Evolutionary conservation across 2,113 vertebrate species (phyloP).

Genomic region (Atlantisia rogersi): DNA sequence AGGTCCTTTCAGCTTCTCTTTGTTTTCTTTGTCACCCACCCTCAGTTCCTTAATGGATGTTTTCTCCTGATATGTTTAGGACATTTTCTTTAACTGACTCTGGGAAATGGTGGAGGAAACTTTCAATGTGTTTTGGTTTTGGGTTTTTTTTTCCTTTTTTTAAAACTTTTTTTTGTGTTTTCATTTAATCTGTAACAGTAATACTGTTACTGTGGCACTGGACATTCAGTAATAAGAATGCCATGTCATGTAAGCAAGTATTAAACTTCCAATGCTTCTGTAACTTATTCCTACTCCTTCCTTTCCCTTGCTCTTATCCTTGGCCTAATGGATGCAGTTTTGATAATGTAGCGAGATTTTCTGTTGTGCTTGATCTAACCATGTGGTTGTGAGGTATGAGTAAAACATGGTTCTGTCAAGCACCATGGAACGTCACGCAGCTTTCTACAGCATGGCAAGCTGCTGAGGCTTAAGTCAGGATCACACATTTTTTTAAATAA

Average conservation of each 20-base stretch:
- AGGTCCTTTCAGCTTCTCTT: constrained; percentile 68
- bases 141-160: constrained; percentile 30
- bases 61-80: constrained; percentile 60
- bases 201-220: constrained; percentile 71
- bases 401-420: constrained; percentile 99
- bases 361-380: constrained; percentile 99
- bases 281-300: constrained; percentile 66
- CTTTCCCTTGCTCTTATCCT: constrained; percentile 80
- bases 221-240: constrained; percentile 75
- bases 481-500: constrained; percentile 69
- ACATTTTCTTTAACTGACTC: constrained; percentile 61
- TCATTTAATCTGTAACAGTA: constrained; percentile 66
- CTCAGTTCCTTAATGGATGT: constrained; percentile 69
- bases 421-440: constrained; percentile 99
- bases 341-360: constrained; percentile 94
- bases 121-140: constrained; percentile 39
- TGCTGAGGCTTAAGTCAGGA: constrained; percentile 84
- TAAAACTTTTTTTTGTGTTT: neutral
- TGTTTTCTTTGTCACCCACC: constrained; percentile 72
- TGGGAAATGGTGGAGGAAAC: constrained; percentile 64
- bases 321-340: constrained; percentile 93
- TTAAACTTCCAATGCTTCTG: constrained; percentile 56
- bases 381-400: constrained; percentile 99
- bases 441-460: constrained; percentile 96
- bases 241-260: constrained; percentile 73